phyloP scores from a whole-genome alignment of 2,797 vertebrate species.

The Galaxias olidus region DNA sequence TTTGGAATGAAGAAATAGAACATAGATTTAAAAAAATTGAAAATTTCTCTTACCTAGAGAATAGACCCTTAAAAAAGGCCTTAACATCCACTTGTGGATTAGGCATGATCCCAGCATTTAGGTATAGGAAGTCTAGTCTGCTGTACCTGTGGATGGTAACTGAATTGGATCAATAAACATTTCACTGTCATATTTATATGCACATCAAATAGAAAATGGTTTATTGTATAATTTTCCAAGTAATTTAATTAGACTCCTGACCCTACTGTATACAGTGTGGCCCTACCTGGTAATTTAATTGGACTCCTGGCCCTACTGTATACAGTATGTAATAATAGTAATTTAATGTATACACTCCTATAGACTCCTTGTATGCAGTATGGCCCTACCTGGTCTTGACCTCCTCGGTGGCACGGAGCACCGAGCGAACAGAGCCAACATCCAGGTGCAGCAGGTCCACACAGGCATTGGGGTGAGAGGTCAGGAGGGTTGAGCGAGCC shows the following conservation, averaged over 20 bases:
- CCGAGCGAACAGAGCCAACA: slow-evolving; percentile 81
- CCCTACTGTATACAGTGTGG: no score
- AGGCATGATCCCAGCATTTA: slow-evolving; percentile 98
- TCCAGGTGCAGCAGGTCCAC: slow-evolving; percentile 82
- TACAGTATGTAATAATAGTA: no score
- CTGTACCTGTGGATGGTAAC: slow-evolving; percentile 76
- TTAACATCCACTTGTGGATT: slow-evolving; percentile 83
- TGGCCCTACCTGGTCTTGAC: slow-evolving; percentile 77
- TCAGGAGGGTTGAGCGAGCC: slow-evolving; percentile 74
- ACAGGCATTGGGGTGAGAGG: slow-evolving; percentile 66
- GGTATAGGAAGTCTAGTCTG: slow-evolving; percentile 86
- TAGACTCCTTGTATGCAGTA: no score
- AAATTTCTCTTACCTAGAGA: slow-evolving; percentile 82
- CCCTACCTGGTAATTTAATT: slow-evolving; percentile 79
- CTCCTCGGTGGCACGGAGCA: slow-evolving; percentile 78
- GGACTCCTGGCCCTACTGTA: no score
- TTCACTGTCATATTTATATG: no score
- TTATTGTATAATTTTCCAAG: no score
- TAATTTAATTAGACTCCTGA: no score
- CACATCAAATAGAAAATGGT: no score
- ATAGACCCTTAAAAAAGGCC: slow-evolving; percentile 85
- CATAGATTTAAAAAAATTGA: neutral
- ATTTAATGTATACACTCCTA: no score
- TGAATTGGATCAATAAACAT: neutral
- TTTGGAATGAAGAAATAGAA: neutral